phyloP scores from a whole-genome alignment of 2,797 vertebrate genomes.

The Acrossocheilus fasciatus region DNA sequence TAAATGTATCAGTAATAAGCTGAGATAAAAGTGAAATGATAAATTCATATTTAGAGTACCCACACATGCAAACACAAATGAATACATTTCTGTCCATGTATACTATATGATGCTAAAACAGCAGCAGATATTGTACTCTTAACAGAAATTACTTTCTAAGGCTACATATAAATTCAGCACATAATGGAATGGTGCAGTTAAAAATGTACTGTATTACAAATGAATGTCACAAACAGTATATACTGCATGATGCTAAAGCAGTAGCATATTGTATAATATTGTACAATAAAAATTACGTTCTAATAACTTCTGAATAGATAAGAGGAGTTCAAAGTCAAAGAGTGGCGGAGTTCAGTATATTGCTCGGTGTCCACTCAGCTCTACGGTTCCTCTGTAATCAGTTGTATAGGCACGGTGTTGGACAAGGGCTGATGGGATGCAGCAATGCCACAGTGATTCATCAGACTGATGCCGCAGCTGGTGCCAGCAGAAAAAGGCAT shows the following conservation, averaged over 20 bases:
- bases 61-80: slow-evolving; percentile 5
- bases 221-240: neutral
- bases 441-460: slow-evolving; percentile 91
- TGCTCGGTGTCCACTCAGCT: slow-evolving; percentile 73
- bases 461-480: slow-evolving; percentile 89
- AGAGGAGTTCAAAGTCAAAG: neutral
- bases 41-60: neutral
- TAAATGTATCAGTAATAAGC: neutral
- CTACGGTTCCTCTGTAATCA: slow-evolving; percentile 81
- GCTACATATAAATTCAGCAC: slow-evolving; percentile 7
- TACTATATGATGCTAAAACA: slow-evolving; percentile 23
- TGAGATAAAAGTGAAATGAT: neutral
- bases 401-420: slow-evolving; percentile 83
- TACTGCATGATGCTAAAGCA: neutral
- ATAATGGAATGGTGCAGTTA: slow-evolving; percentile 8
- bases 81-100: slow-evolving; percentile 54
- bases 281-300: neutral
- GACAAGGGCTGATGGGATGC: slow-evolving; percentile 87
- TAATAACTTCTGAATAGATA: neutral
- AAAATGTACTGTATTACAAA: neutral
- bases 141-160: slow-evolving; percentile 11
- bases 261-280: neutral
- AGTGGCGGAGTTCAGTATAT: neutral
- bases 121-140: neutral
- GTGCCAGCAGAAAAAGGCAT: slow-evolving; percentile 86